Evolutionary conservation across 2,797 vertebrate genomes (phyloP).

Genomic region (Cygnus olor): DNA sequence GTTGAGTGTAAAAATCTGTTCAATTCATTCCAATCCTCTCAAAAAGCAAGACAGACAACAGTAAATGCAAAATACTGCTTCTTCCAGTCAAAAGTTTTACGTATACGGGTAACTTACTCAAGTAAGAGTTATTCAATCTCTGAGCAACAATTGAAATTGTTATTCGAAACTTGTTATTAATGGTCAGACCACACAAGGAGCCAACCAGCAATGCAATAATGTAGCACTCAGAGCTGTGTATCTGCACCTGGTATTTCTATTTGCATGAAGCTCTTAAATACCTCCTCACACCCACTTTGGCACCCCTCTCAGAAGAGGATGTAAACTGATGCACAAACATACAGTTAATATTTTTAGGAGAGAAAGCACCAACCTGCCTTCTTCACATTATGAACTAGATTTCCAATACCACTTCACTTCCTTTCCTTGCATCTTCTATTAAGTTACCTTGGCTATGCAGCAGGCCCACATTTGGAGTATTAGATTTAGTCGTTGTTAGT

Average conservation of each 20-base stretch:
- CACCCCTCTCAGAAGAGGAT: rapidly evolving
- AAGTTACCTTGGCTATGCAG: not conserved
- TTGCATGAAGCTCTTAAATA: not conserved
- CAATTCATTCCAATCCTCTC: not conserved
- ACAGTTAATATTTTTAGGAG: rapidly evolving
- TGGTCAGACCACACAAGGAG: rapidly evolving
- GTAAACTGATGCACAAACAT: not conserved
- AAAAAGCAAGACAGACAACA: not conserved
- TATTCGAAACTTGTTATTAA: not conserved
- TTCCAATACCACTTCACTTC: not conserved
- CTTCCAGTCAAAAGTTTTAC: not conserved
- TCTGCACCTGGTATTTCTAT: not conserved
- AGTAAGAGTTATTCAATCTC: not conserved
- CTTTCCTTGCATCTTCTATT: not conserved
- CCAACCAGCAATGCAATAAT: not conserved
- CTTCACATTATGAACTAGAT: not conserved
- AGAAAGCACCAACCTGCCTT: not conserved
- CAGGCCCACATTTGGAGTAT: not conserved
- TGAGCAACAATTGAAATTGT: not conserved
- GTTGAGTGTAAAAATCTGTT: not conserved
- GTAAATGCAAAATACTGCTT: not conserved
- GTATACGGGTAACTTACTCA: not conserved
- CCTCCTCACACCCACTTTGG: not conserved
- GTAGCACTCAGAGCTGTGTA: rapidly evolving
- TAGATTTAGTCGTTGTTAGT: not conserved